Base-by-base conservation (phyloP, 2,888 invertebrate genomes). In the Pogonocherus hispidulus region DNA sequence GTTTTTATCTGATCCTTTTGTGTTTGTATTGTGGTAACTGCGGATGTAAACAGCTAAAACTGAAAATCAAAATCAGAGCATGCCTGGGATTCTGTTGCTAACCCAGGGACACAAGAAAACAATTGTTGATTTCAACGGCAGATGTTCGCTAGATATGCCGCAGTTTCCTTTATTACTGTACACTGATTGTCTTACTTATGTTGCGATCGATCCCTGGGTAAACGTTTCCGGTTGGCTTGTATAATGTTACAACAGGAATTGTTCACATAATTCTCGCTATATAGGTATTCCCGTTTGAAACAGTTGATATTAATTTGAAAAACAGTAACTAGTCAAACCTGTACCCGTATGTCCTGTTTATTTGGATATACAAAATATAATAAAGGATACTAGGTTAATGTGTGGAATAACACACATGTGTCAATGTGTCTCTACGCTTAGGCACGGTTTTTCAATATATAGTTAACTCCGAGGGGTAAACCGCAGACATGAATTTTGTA, bases 71-170 rank as follows among this genome's bases (percentile, higher is more conserved):
- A 68, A 62, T 63, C 62, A 56, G 46, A 59, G 51, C 66, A 56
- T 60, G 54, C 51, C 60, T 55, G 54, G 60, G 63, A 55, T 63
- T 62, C 52, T 23, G 51, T 51, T 51, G 37, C 37, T 51, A 22
- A 37, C 35, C 35, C 51, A 16, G 62, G 23, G 51, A 49, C 18
- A 23, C 67, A 74, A 72, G 72, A 70, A 70, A 72, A 71, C 74
- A 74, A 74, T 70, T 63, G 70, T 35, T 60, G 59, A 62, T 69
- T 66, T 74, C 74, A 69, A 18, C 63, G 66, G 69, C 72, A 74
- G 71, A 71, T 62, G 62, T 51, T 62, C 11, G 59, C 20, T 22
- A 51, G 51, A 49, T 62, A 47, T 27, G 5, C 59, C 16, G 18
- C 37, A 51, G 51, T 35, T 51, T 22, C 49, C 49, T 51, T 51